A percentile compares a stretch with the other conserved stretches of the same genome.
Conservation (phyloP, 2,888 invertebrate species). For the Leptinotarsa rubiginosa region DNA sequence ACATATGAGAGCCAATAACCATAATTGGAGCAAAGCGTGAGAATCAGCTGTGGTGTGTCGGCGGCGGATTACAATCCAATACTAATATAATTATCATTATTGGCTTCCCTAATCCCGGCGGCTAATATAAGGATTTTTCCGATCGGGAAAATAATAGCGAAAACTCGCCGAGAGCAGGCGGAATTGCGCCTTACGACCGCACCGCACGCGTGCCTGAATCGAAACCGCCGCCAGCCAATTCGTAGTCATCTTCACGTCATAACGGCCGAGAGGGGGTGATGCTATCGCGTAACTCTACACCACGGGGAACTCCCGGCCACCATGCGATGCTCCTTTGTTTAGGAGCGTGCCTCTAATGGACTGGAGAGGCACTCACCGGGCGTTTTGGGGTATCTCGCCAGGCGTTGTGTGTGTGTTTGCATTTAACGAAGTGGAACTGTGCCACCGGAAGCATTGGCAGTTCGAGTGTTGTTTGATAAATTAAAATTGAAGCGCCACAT, state of each 20-base stretch:
- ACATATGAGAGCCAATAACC: slow-evolving; percentile 67
- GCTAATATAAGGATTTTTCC: slow-evolving; percentile 16
- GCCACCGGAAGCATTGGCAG: slow-evolving; percentile 10
- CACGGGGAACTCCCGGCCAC: slow-evolving; percentile 50
- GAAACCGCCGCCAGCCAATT: not conserved
- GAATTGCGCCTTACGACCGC: not conserved
- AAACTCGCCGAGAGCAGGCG: not conserved
- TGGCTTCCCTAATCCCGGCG: slow-evolving; percentile 41
- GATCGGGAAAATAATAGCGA: slow-evolving; percentile 10
- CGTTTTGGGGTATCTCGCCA: slow-evolving; percentile 33
- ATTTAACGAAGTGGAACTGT: slow-evolving; percentile 16
- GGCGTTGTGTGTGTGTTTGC: slow-evolving; percentile 24
- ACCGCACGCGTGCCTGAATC: not conserved
- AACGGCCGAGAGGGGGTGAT: slow-evolving; percentile 51
- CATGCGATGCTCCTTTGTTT: slow-evolving; percentile 59
- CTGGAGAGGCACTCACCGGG: slow-evolving; percentile 51
- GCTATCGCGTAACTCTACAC: slow-evolving; percentile 63
- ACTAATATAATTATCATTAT: slow-evolving; percentile 47
- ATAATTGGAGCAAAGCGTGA: slow-evolving; percentile 68
- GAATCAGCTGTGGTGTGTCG: slow-evolving; percentile 56
- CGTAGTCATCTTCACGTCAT: slow-evolving; percentile 25
- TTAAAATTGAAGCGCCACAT: not conserved
- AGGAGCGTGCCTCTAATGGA: slow-evolving; percentile 61
- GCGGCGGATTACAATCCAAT: slow-evolving; percentile 61
- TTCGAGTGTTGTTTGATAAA: slow-evolving; percentile 17